A percentile compares a stretch with the other conserved stretches of the same genome.
These are phyloP conservation scores for Montipora sp. DNA, from an alignment of 64 coral and sea anemone genomes.

Conservation along the genomic window DNA sequence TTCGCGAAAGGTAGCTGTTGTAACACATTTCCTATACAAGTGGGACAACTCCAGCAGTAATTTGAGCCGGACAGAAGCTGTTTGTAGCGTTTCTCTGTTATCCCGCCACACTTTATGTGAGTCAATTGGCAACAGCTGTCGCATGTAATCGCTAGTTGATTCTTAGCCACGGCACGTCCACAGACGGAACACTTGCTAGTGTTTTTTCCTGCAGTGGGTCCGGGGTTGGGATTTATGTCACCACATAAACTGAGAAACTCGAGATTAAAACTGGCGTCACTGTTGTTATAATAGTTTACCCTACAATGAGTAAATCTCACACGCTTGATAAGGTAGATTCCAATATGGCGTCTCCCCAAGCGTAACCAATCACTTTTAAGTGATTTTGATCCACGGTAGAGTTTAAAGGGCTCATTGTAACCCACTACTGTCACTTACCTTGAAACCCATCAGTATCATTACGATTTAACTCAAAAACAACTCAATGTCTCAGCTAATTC, in stretches of 20 bases:
- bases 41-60: constrained; percentile 1
- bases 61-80: not conserved
- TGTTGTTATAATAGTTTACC: constrained; percentile 11
- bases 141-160: not conserved
- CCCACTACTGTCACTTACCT: not conserved
- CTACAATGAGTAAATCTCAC: constrained; percentile 9
- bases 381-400: not conserved
- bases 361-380: not conserved
- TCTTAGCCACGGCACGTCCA: constrained; percentile 15
- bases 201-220: constrained; percentile 11
- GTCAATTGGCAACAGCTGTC: not conserved
- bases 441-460: not conserved
- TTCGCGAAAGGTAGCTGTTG: constrained; percentile 50
- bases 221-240: constrained; percentile 17
- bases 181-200: not conserved
- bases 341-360: not conserved
- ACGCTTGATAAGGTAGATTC: constrained; percentile 14
- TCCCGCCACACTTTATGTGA: not conserved
- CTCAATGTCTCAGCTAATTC: not conserved
- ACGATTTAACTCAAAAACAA: too few relatives aligned
- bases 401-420: not conserved
- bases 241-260: constrained; percentile 4
- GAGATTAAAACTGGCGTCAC: constrained; percentile 6
- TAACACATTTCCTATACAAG: constrained; percentile 10
- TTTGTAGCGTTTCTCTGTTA: not conserved